phyloP scores from a whole-genome alignment of 2,113 vertebrate species.

The Malaclemys terrapin region DNA sequence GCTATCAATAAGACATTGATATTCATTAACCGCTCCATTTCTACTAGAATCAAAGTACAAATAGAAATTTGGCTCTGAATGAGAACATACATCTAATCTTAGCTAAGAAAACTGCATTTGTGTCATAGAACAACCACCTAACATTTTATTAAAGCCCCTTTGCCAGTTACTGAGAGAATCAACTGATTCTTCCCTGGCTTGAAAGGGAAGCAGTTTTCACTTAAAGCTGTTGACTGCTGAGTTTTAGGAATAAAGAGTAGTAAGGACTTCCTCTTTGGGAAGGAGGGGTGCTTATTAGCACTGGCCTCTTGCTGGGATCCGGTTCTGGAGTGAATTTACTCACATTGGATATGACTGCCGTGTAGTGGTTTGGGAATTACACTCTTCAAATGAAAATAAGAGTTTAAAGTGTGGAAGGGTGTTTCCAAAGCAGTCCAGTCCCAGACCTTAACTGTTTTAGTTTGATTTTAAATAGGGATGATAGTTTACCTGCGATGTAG shows the following conservation, averaged over 20 bases:
- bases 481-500: not conserved
- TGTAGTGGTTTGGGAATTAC: slow-evolving; percentile 6
- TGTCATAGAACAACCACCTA: not conserved
- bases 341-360: not conserved
- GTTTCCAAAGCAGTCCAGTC: not conserved
- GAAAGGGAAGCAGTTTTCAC: not conserved
- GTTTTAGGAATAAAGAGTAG: not conserved
- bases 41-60: not conserved
- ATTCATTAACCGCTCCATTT: not conserved
- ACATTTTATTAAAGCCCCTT: not conserved
- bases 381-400: slow-evolving; percentile 38
- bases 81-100: not conserved
- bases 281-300: not conserved
- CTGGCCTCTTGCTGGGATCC: not conserved
- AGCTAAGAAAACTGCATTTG: not conserved
- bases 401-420: not conserved
- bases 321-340: not conserved
- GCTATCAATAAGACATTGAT: not conserved
- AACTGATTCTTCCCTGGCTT: not conserved
- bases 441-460: not conserved
- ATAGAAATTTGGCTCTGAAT: not conserved
- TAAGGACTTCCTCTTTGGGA: not conserved
- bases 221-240: not conserved
- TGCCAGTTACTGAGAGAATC: not conserved
- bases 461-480: not conserved